phyloP scores from a whole-genome alignment of 2,113 vertebrate species.

The Podarcis cretensis region DNA sequence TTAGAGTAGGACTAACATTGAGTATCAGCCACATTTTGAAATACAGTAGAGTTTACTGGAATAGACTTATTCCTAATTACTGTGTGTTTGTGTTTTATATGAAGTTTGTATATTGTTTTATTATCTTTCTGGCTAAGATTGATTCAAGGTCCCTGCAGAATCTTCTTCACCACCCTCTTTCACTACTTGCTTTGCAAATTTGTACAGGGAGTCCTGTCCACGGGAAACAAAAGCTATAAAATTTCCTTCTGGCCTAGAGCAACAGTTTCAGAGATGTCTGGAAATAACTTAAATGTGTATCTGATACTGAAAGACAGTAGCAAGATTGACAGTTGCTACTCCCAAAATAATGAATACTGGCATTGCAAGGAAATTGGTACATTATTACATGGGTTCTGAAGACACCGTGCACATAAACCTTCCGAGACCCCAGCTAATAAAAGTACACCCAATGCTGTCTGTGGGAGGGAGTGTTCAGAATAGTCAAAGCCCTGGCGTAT shows the following conservation, averaged over 20 bases:
- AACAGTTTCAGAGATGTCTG: neutral
- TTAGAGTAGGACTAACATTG: too few species aligned
- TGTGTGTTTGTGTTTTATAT: neutral
- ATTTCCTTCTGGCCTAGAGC: neutral
- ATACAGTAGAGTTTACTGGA: neutral
- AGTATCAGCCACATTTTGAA: too few species aligned
- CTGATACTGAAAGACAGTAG: constrained; percentile 42
- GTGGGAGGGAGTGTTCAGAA: constrained; percentile 30
- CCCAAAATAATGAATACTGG: constrained; percentile 47
- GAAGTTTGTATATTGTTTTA: neutral
- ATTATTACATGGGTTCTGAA: constrained; percentile 37
- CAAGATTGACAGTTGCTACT: constrained; percentile 40
- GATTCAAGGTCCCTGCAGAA: neutral
- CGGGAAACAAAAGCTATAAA: constrained; percentile 19
- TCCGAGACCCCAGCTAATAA: constrained; percentile 64
- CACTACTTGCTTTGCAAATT: neutral
- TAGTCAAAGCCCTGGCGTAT: constrained; percentile 28
- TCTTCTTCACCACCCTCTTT: neutral
- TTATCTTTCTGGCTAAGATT: neutral
- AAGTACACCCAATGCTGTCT: constrained; percentile 48
- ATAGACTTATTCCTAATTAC: neutral
- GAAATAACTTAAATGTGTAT: constrained; percentile 27
- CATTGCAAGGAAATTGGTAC: constrained; percentile 21
- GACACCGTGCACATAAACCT: constrained; percentile 12
- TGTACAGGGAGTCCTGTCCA: neutral